A percentile compares a stretch with the other conserved stretches of the same genome.
Conservation (phyloP, 2,797 vertebrate genomes). For the Acrocephalus scirpaceus region DNA sequence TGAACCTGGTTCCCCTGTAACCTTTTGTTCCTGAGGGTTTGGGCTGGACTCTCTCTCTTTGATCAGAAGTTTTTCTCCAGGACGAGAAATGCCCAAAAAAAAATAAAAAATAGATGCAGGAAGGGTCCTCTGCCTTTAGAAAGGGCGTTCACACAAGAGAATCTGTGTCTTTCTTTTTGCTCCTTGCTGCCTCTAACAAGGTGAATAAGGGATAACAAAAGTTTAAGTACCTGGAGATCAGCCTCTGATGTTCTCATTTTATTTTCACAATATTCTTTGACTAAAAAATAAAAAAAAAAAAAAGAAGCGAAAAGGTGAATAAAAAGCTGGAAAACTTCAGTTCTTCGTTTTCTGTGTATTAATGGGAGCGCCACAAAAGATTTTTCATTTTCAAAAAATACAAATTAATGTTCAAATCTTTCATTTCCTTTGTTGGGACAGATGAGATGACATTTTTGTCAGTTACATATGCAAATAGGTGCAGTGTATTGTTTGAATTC, state of each 20-base stretch:
- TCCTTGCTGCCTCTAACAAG: neutral
- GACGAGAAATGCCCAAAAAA: neutral
- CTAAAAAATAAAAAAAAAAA: neutral
- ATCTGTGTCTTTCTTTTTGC: neutral
- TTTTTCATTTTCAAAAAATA: neutral
- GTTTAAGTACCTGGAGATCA: constrained; percentile 12
- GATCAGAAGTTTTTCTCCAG: neutral
- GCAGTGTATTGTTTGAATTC: constrained; percentile 24
- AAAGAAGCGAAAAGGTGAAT: neutral
- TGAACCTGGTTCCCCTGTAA: neutral
- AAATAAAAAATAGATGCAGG: neutral
- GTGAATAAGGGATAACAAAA: neutral
- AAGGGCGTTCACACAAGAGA: neutral
- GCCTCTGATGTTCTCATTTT: constrained; percentile 8
- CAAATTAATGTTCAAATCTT: neutral
- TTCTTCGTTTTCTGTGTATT: neutral
- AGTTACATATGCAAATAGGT: constrained; percentile 14
- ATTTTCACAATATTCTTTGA: constrained; percentile 30
- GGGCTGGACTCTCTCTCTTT: neutral
- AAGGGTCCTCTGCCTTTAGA: neutral
- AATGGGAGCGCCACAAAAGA: neutral
- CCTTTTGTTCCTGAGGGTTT: neutral
- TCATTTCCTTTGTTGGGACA: constrained; percentile 24
- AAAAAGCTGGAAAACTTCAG: neutral
- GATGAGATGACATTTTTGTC: constrained; percentile 19